Evolutionary conservation across 2,797 vertebrate genomes (phyloP).

Genomic region (Sebastiscus tertius): DNA sequence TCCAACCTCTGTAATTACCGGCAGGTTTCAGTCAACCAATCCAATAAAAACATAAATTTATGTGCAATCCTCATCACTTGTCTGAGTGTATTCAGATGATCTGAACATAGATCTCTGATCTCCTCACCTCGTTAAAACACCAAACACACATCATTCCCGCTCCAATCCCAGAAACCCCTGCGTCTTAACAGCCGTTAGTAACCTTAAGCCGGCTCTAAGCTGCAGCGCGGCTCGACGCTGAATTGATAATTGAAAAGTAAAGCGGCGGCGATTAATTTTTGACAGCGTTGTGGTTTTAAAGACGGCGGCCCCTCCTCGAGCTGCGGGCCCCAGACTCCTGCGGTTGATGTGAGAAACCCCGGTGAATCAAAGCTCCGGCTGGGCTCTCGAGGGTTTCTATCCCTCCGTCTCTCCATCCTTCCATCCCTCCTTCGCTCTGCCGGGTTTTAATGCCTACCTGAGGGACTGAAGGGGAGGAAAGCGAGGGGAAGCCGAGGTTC

Average conservation of each 20-base stretch:
- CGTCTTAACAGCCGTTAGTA: constrained; percentile 75
- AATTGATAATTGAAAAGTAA: constrained; percentile 81
- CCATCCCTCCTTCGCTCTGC: constrained; percentile 53
- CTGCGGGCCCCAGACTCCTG: constrained; percentile 1
- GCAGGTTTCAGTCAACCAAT: background rate
- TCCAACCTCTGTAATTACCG: background rate
- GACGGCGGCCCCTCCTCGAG: constrained; percentile 28
- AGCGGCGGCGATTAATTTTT: constrained; percentile 72
- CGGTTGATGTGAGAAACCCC: constrained; percentile 70
- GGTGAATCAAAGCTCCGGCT: constrained; percentile 66
- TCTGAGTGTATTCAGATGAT: constrained; percentile 38
- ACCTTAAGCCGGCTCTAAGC: constrained; percentile 77
- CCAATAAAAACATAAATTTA: background rate
- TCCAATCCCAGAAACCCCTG: constrained; percentile 53
- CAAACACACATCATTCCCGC: constrained; percentile 32
- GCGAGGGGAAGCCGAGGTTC: constrained; percentile 51
- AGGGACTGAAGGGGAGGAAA: constrained; percentile 59
- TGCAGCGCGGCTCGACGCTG: constrained; percentile 51
- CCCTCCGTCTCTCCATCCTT: constrained; percentile 42
- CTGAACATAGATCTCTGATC: constrained; percentile 10
- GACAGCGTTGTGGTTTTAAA: constrained; percentile 63
- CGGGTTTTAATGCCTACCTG: constrained; percentile 70
- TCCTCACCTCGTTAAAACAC: constrained; percentile 68
- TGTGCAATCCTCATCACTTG: background rate
- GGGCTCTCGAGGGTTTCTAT: constrained; percentile 38